Evolutionary conservation across 2,888 invertebrate species (phyloP), one percentile per base, ranked within the genome.

Genomic region (Pyrrhosoma nymphula): DNA sequence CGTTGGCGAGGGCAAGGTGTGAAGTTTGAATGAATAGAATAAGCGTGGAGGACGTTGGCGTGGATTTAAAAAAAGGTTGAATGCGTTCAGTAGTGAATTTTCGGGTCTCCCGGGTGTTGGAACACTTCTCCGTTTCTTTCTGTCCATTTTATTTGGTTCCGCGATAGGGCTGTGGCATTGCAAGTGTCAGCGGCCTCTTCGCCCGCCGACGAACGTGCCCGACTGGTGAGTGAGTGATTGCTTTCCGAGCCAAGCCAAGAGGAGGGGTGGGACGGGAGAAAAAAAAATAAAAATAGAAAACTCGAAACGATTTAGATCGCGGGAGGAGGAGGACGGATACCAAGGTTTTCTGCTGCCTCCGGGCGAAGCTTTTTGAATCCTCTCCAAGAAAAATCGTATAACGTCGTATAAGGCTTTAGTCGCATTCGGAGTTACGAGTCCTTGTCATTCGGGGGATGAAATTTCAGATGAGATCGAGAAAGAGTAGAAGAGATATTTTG

Each of bases 281-380:
- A 35, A 35, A 16, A 35, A 16, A 0, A 82, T 2, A 6, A 82
- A 0, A 30, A 20, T 20, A 1, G 35, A 82, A 82, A 35, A 82
- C 82, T 35, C 82, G 82, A 82, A 30, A 82, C 82, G 82, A 82
- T 82, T 82, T 82, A 35, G 82, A 82, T 35, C 82, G 82, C 23
- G 69, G 82, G 16, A 82, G 82, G 35, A 82, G 82, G 35, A 82
- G 35, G 60, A 82, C 82, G 82, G 26, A 3, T 20, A 69, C 69
- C 69, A 26, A 69, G 26, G 69, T 82, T 82, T 30, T 35, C 82
- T 35, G 35, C 30, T 35, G 82, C 82, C 82, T 82, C 6, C 47
- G 89, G 56, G 56, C 26, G 89, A 56, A 56, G 56, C 60, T 60
- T 91, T 90, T 91, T 91, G 90, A 91, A 91, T 91, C 90, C 60